Conservation (phyloP, 2,888 invertebrate genomes). For the Clunio marinus region DNA sequence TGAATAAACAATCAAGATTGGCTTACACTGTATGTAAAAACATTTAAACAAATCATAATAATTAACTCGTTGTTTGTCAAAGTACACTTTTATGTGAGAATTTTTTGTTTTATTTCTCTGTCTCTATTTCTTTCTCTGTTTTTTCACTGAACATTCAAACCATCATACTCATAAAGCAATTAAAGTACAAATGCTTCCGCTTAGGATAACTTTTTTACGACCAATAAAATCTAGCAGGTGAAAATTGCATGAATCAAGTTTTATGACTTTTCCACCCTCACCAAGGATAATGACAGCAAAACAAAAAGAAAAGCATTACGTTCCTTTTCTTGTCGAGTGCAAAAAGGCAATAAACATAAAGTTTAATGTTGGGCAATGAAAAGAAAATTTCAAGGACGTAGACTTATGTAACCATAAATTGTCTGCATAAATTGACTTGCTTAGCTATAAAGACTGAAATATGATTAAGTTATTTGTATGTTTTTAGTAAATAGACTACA, state of each 20-base stretch:
- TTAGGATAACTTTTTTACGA: slow-evolving; percentile 20
- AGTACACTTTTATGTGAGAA: too few relatives aligned
- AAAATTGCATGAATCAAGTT: slow-evolving; percentile 37
- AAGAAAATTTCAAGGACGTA: slow-evolving; percentile 35
- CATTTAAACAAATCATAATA: too few relatives aligned
- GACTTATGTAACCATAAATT: slow-evolving; percentile 38
- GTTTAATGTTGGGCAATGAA: slow-evolving; percentile 34
- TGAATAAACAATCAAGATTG: too few relatives aligned
- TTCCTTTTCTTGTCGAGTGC: slow-evolving; percentile 18
- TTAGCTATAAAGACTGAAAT: slow-evolving; percentile 5
- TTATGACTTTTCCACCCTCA: slow-evolving; percentile 22
- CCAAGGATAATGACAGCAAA: slow-evolving; percentile 31
- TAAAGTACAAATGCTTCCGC: slow-evolving; percentile 18
- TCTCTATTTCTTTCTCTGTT: too few relatives aligned
- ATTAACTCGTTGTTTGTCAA: too few relatives aligned
- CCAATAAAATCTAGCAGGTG: slow-evolving; percentile 36
- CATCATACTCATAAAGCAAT: slow-evolving; percentile 4
- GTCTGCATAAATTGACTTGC: slow-evolving; percentile 25
- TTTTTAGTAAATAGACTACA: neutral
- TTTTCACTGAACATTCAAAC: neutral
- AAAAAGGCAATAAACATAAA: slow-evolving; percentile 36
- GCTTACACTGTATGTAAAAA: too few relatives aligned
- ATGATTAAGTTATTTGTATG: slow-evolving; percentile 12
- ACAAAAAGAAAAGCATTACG: neutral
- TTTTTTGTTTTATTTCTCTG: neutral